Evolutionary conservation across 2,797 vertebrate genomes (phyloP), one percentile per base, ranked within the genome.

Genomic region (Mionectes olivaceus): DNA sequence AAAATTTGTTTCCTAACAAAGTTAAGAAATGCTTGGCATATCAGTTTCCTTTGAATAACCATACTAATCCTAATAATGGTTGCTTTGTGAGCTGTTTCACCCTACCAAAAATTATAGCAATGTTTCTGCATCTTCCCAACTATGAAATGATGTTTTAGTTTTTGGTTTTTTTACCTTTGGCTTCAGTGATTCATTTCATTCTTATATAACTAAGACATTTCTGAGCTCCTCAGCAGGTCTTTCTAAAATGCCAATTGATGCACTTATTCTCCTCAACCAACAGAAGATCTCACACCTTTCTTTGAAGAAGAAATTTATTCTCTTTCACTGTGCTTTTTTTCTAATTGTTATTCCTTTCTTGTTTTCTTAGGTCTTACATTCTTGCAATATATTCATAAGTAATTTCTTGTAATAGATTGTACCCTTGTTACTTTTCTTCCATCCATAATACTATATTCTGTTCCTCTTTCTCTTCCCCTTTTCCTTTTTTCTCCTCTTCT

Each of bases 401-500:
- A 91, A 94, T 97, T 97, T 93, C 53, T 83, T 79, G 60, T 92
- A 92, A 97, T 93, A 97, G 78, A 87, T 89, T 96, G n/a, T 89
- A 86, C 16, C 78, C 86, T 86, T 93, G 67, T 90, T 88, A 82
- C 33, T 91, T 89, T 86, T n/a, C 46, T 95, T 95, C 79, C 77
- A 53, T 92, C 83, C 60, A 32, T 88, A 83, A 93, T 91, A 77
- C 60, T 70, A 83, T 49, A 93, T 76, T 95, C 47, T 67, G 19
- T 71, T 94, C 10, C 9, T 37, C n/a, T 56, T 17, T 21, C 15
- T n/a, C 22, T n/a, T 13, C 5, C 2, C 5, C 33, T 37, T 37
- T 30, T 46, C 15, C 12, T 18, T 57, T 13, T 19, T 18, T 55
- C 28, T 30, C 11, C 37, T 8, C 18, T 23, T 47, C 23, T 69